Conservation (phyloP, 1,140 invertebrate species). For the Drosophila willistoni region DNA sequence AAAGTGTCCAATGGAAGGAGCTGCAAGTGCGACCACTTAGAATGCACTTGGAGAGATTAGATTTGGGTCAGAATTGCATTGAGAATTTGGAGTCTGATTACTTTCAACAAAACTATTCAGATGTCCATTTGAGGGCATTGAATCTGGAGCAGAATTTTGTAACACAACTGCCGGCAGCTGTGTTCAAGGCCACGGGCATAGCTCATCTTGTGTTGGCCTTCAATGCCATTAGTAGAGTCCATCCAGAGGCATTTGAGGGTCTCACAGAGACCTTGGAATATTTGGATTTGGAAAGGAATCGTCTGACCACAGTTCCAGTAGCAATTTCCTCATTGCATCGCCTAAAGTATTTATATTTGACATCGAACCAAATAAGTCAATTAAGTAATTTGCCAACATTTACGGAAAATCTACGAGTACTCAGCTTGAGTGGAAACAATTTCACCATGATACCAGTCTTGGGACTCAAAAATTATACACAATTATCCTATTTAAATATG, state of each 20-base stretch:
- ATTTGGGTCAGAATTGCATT: constrained; percentile 92
- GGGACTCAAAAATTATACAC: constrained; percentile 87
- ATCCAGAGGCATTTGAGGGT: constrained; percentile 88
- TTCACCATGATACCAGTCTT: constrained; percentile 88
- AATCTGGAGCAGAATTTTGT: constrained; percentile 89
- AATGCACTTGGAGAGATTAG: constrained; percentile 89
- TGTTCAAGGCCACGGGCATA: constrained; percentile 88
- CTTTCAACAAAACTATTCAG: constrained; percentile 86
- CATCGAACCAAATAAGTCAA: constrained; percentile 89
- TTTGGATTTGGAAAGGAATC: constrained; percentile 92
- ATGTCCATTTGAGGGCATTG: constrained; percentile 89
- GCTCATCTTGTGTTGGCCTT: constrained; percentile 91
- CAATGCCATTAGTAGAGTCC: constrained; percentile 88
- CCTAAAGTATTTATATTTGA: constrained; percentile 92
- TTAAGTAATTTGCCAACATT: constrained; percentile 83
- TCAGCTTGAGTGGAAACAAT: constrained; percentile 92
- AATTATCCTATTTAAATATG: constrained; percentile 92
- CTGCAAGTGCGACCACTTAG: constrained; percentile 85
- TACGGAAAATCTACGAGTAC: constrained; percentile 87
- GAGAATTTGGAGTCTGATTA: constrained; percentile 85
- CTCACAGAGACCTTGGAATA: constrained; percentile 90
- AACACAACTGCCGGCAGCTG: constrained; percentile 85
- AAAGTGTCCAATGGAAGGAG: constrained; percentile 85
- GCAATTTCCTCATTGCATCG: constrained; percentile 87
- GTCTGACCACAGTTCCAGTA: constrained; percentile 87